Percentiles rank a stretch among this genome's conserved stretches.
Conservation (phyloP, 2,888 invertebrate species). For the Piscicola geometra region DNA sequence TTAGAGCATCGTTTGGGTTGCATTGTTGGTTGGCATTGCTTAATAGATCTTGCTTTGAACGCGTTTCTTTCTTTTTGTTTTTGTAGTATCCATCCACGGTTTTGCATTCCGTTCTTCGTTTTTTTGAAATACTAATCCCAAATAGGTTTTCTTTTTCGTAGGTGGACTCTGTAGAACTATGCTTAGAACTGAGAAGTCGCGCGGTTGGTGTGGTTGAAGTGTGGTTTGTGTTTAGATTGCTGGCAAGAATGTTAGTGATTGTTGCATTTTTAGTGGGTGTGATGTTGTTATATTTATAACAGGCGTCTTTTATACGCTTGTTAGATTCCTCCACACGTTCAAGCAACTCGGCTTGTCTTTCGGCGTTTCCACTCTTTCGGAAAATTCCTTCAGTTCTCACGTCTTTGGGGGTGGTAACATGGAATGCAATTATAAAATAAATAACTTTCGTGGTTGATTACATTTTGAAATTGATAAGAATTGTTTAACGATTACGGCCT, state of each 20-base stretch:
- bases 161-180: background rate
- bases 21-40: background rate
- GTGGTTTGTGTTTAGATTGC: background rate
- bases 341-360: conserved; percentile 31
- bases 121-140: background rate
- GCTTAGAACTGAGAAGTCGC: background rate
- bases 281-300: background rate
- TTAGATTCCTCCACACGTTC: conserved; percentile 3
- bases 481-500: background rate
- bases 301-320: background rate
- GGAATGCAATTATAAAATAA: background rate
- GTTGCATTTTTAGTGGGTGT: background rate
- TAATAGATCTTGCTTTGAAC: too few species aligned
- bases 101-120: too few species aligned
- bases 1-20: background rate
- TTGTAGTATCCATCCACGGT: too few species aligned
- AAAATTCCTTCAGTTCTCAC: conserved; percentile 32
- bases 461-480: too few species aligned
- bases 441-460: background rate
- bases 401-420: background rate
- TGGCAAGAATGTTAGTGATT: background rate
- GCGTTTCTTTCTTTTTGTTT: too few species aligned
- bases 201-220: too few species aligned
- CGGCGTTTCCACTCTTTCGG: conserved; percentile 29
- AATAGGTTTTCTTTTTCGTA: too few species aligned